A percentile compares a stretch with the other conserved stretches of the same genome.
Evolutionary conservation across 2,113 vertebrate species (phyloP).

Genomic region (Corythornis cristatus): DNA sequence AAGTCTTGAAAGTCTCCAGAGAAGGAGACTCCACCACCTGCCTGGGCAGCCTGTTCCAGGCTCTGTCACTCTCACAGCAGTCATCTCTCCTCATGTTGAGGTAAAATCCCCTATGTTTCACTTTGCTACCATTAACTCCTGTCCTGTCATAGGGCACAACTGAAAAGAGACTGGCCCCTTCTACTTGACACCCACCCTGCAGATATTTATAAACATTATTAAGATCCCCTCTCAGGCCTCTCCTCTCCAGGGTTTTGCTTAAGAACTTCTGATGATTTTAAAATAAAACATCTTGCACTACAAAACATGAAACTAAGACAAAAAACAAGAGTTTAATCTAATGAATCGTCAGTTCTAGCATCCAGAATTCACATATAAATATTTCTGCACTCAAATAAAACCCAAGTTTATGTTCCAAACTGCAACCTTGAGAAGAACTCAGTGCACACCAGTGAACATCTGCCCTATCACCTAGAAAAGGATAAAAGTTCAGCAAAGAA

Average conservation of each 20-base stretch:
- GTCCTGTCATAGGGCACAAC: too few relatives aligned
- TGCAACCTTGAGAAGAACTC: neutral
- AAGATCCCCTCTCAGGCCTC: too few relatives aligned
- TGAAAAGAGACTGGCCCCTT: too few relatives aligned
- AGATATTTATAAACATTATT: too few relatives aligned
- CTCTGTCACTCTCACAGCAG: too few relatives aligned
- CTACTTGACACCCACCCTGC: too few relatives aligned
- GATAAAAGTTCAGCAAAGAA: neutral
- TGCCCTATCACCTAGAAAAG: neutral
- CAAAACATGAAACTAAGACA: neutral
- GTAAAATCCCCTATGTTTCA: too few relatives aligned
- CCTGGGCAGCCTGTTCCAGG: too few relatives aligned
- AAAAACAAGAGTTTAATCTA: neutral
- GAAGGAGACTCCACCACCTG: too few relatives aligned
- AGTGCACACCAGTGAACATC: neutral
- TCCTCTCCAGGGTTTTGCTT: neutral
- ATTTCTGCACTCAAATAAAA: neutral
- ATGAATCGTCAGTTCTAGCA: neutral
- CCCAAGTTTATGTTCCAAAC: neutral
- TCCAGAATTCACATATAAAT: neutral
- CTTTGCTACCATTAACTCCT: too few relatives aligned
- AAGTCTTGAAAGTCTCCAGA: too few relatives aligned
- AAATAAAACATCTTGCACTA: neutral
- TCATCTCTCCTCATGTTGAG: too few relatives aligned
- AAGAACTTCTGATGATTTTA: neutral